These are phyloP conservation scores for Hylaeus anthracinus DNA, from an alignment of 1,140 invertebrate species.

Conservation along the genomic window DNA sequence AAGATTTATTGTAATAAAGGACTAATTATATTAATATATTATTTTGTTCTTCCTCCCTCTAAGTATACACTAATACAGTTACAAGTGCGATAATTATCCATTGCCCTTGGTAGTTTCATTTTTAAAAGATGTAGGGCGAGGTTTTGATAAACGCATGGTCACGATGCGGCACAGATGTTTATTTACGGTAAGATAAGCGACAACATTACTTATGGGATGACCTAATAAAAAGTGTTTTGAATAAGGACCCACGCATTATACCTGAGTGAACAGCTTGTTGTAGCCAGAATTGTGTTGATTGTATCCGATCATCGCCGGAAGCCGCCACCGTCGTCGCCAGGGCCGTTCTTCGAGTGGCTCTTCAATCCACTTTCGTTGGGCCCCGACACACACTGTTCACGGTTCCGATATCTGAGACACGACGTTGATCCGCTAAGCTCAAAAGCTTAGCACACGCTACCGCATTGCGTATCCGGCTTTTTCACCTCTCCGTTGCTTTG, in stretches of 20 bases:
- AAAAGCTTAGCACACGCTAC: conserved; percentile 59
- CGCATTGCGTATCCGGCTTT: conserved; percentile 55
- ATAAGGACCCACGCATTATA: conserved; percentile 68
- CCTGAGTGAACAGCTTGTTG: conserved; percentile 95
- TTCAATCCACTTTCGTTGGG: conserved; percentile 32
- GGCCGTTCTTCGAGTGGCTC: conserved; percentile 57
- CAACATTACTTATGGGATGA: not conserved
- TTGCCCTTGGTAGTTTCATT: too few species aligned
- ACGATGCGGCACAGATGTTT: too few species aligned
- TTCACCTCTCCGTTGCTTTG: not conserved
- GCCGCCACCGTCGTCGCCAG: conserved; percentile 66
- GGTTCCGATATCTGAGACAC: conserved; percentile 14
- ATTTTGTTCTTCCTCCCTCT: too few species aligned
- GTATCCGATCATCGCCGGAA: conserved; percentile 87
- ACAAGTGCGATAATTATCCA: too few species aligned
- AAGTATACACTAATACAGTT: too few species aligned
- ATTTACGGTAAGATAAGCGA: too few species aligned
- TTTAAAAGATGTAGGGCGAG: too few species aligned
- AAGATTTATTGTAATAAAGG: too few species aligned
- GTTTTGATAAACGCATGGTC: too few species aligned
- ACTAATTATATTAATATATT: too few species aligned
- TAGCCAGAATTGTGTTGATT: conserved; percentile 91
- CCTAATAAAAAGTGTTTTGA: not conserved
- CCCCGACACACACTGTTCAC: conserved; percentile 7
- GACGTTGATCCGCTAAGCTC: conserved; percentile 51